Evolutionary conservation across 2,797 vertebrate species (phyloP).

Genomic region (Nyctalus aviator): DNA sequence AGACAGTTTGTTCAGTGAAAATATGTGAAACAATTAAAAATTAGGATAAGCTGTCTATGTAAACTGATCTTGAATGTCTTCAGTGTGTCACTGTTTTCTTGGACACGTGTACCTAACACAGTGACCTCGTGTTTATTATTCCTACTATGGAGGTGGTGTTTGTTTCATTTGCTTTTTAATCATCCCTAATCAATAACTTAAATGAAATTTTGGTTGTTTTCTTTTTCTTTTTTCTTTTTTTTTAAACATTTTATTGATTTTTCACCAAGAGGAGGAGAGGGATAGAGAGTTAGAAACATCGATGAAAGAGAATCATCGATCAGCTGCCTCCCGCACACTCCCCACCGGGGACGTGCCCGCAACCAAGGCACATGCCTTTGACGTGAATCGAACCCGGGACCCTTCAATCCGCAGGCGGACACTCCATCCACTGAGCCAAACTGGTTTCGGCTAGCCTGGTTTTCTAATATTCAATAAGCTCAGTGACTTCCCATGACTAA

Average conservation of each 20-base stretch:
- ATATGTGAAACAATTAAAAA: neutral
- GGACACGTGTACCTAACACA: neutral
- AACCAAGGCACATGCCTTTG: too few relatives aligned
- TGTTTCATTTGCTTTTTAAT: neutral
- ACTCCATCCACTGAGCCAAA: too few relatives aligned
- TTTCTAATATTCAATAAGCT: slow-evolving; percentile 23
- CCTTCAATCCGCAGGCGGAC: too few relatives aligned
- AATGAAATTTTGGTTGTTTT: neutral
- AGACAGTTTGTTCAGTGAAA: neutral
- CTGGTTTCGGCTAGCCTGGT: too few relatives aligned
- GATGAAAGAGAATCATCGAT: too few relatives aligned
- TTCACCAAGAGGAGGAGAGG: too few relatives aligned
- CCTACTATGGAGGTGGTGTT: neutral
- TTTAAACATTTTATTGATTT: too few relatives aligned
- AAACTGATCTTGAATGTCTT: neutral
- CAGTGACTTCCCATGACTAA: neutral
- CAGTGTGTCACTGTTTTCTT: neutral
- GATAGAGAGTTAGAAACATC: too few relatives aligned
- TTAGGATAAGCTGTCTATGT: neutral
- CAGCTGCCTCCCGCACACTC: too few relatives aligned
- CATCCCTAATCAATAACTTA: neutral
- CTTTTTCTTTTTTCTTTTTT: too few relatives aligned
- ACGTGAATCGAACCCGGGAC: too few relatives aligned
- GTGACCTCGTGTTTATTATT: neutral
- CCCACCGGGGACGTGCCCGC: too few relatives aligned